Base-by-base conservation (phyloP, 2,797 vertebrate species). In the Huso huso region DNA sequence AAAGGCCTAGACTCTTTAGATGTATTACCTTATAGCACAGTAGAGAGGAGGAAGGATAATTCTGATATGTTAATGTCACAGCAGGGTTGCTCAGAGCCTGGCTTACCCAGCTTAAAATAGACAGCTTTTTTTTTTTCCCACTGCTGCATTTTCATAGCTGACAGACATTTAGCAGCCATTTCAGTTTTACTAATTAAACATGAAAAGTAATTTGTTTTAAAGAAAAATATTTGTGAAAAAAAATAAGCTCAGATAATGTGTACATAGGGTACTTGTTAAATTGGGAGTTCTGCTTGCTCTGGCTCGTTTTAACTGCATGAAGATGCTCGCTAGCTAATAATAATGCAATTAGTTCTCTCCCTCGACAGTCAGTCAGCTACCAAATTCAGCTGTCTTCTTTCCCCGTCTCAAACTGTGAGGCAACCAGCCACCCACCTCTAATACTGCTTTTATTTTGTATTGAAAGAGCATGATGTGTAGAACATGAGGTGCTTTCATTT, bases 21-120 rank as follows among this genome's bases (percentile, higher is more conserved):
- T 87, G 87, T 89, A 87, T 87, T 87, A 90, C 90, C 90, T 90
- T 88, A 87, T 87, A 88, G 89, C 81, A 80, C 82, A 81, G 82
- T 79, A 84, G 85, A 77, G 83, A 83, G 83, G 86, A 85, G 84
- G 84, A 77, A 82, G 83, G 82, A 88, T 88, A 85, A 91, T 89
- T 90, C 88, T 86, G 87, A 90, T 91, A 91, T 91, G 90, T 86
- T 88, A 91, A 91, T 91, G 81, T 76, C 86, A 82, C 90, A 91
- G 88, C 88, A 74, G 90, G 89, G 85, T 85, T 82, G 84, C 88
- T 89, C 80, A 80, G 61, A 87, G 88, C 87, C 50, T 74, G 82
- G 85, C 88, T 88, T 85, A 86, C 86, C 80, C 84, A 70, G 82
- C 84, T 89, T 84, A 82, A 87, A 88, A 87, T 76, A 90, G 88